A percentile compares a stretch with the other conserved stretches of the same genome.
phyloP scores from a whole-genome alignment of 1,140 invertebrate genomes.

The Cydia splendana region DNA sequence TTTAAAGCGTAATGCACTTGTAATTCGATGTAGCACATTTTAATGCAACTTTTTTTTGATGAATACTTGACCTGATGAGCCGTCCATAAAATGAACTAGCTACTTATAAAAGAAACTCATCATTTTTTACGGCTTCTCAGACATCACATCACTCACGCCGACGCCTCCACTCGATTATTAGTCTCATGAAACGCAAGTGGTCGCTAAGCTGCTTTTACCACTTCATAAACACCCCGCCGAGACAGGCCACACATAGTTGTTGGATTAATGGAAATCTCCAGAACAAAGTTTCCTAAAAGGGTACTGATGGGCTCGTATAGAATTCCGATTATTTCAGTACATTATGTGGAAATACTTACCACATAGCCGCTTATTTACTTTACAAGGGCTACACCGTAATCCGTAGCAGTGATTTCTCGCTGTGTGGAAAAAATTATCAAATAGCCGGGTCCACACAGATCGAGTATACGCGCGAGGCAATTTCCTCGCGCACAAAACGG shows the following conservation, averaged over 20 bases:
- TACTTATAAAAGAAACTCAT: conserved; percentile 6
- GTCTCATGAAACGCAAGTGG: conserved; percentile 11
- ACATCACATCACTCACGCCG: neutral
- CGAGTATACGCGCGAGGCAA: no score
- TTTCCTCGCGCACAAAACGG: no score
- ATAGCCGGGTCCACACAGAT: no score
- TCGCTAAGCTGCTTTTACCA: conserved; percentile 28
- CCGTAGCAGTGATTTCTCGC: no score
- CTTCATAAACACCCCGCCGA: conserved; percentile 23
- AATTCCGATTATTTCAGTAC: no score
- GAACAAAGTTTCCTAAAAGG: neutral
- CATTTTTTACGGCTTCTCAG: neutral
- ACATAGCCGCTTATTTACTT: no score
- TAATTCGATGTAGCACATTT: no score
- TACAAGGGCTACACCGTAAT: no score
- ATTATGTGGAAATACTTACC: no score
- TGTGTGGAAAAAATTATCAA: no score
- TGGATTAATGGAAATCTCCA: neutral
- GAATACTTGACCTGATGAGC: neutral
- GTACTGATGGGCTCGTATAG: neutral
- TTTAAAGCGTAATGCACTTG: no score
- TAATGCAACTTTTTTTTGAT: neutral
- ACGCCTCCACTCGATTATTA: neutral
- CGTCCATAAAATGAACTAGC: neutral
- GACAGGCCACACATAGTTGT: neutral